Evolutionary conservation across 2,113 vertebrate species (phyloP).

Genomic region (Jaculus jaculus): DNA sequence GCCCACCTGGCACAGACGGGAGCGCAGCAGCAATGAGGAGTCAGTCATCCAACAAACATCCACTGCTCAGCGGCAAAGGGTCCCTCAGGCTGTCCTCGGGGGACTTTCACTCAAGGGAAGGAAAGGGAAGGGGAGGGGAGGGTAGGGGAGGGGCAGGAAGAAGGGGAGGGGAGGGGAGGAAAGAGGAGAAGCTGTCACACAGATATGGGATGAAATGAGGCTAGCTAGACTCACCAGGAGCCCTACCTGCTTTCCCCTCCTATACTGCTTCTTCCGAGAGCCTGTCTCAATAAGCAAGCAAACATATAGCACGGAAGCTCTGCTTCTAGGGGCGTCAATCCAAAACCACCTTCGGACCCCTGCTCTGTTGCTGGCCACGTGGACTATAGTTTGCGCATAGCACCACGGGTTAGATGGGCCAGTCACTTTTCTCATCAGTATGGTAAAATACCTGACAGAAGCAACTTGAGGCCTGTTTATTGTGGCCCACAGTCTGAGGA

Average conservation of each 20-base stretch:
- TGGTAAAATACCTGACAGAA: neutral
- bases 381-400: rapidly evolving
- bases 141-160: too few species aligned
- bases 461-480: neutral
- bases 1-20: neutral
- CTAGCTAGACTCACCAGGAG: neutral
- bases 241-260: too few species aligned
- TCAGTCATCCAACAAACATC: neutral
- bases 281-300: neutral
- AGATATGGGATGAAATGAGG: neutral
- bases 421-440: too few species aligned
- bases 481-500: neutral
- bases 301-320: too few species aligned
- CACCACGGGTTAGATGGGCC: neutral
- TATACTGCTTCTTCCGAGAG: neutral
- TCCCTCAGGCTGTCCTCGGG: neutral
- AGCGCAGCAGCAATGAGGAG: neutral
- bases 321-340: neutral
- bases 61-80: neutral
- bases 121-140: too few species aligned
- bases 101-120: too few species aligned
- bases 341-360: rapidly evolving
- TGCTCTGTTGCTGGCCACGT: rapidly evolving
- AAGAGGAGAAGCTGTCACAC: neutral
- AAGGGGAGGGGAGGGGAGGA: too few species aligned